Evolutionary conservation across 2,888 invertebrate genomes (phyloP), one percentile per base, ranked within the genome.

Genomic region (Malacosoma neustria): DNA sequence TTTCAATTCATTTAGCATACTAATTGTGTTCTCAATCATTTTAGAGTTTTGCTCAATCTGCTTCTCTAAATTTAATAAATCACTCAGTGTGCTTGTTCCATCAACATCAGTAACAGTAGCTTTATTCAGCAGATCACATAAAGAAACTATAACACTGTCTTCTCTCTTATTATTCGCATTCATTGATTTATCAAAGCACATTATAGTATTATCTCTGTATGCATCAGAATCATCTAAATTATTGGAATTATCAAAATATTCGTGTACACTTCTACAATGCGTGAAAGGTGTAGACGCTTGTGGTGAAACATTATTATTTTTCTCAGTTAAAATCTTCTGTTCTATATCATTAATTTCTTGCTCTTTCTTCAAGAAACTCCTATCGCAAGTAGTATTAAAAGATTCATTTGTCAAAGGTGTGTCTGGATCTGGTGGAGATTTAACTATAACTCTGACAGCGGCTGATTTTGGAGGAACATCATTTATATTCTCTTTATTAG

Each of bases 231-330:
- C 70, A 4, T 76, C 72, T 11, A 59, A 33, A 35, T 61, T 54
- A 52, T 59, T 64, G 1, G 76, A 72, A 35, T 74, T 60, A 35
- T 72, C 69, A 14, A 76, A 76, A 38, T 54, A 72, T 9, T 82
- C 73, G 29, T 67, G 49, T 3, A 77, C 61, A 54, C 61, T 72
- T 47, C 76, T 65, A 44, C 76, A 76, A 30, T 76, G 66, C 51
- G 63, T 70, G 44, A 81, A 81, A 7, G 82, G 81, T 30, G 80
- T 82, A 0, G 82, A 81, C 4, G 60, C 61, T 0, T 73, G 72
- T 14, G 72, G 77, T 4, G 75, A 65, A 1, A 69, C 57, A 14
- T 72, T 68, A 13, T 71, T 69, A 44, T 74, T 71, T 64, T 9
- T 44, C 61, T 71, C 56, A 15, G 45, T 31, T 34, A 67, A 39